phyloP scores from a whole-genome alignment of 2,113 vertebrate genomes.

The Amazona vittata region DNA sequence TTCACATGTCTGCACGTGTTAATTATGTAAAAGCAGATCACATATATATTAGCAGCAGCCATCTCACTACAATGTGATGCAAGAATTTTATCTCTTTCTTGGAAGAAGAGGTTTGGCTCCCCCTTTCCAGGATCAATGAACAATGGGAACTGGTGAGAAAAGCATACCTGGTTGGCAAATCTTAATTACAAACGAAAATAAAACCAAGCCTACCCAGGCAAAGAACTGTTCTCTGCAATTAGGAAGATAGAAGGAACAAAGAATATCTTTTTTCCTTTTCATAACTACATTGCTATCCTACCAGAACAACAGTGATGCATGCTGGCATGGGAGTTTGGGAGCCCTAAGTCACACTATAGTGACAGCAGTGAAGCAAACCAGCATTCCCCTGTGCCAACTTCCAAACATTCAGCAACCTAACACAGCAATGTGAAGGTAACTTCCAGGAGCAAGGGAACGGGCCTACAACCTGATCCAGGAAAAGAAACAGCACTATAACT shows the following conservation, averaged over 20 bases:
- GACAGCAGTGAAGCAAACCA: not conserved
- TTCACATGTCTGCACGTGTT: not conserved
- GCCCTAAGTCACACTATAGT: not conserved
- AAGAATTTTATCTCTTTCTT: not conserved
- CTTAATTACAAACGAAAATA: not conserved
- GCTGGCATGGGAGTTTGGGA: not conserved
- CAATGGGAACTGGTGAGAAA: not conserved
- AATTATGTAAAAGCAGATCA: not conserved
- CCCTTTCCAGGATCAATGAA: not conserved
- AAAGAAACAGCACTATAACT: not conserved
- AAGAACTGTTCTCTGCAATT: not conserved
- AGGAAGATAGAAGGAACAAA: not conserved
- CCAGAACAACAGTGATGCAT: not conserved
- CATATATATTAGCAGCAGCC: not conserved
- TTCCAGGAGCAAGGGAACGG: not conserved
- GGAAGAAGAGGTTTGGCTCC: not conserved
- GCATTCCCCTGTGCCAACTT: not conserved
- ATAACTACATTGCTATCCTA: not conserved
- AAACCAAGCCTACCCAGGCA: not conserved
- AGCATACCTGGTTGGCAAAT: not conserved
- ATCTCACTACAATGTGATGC: not conserved
- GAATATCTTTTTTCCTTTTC: not conserved
- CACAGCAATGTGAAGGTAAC: not conserved
- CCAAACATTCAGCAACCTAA: not conserved
- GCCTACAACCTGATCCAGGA: not conserved